phyloP scores from a whole-genome alignment of 2,113 vertebrate species.

The Vimba vimba region DNA sequence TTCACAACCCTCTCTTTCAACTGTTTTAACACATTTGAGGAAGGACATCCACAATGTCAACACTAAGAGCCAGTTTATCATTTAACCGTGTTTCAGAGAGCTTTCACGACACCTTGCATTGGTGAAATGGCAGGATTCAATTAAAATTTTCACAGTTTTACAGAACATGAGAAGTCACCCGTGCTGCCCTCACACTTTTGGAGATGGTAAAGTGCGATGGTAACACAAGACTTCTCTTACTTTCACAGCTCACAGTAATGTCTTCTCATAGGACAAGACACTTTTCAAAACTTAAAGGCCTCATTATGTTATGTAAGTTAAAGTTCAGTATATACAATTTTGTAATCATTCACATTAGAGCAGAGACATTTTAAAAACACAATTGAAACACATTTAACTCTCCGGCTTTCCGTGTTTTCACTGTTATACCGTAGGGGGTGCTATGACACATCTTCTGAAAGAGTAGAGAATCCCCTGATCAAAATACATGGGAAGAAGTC shows the following conservation, averaged over 20 bases:
- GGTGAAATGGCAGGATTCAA: neutral
- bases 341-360: neutral
- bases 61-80: neutral
- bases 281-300: conserved; percentile 1
- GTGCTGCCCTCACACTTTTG: neutral
- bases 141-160: neutral
- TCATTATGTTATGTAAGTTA: neutral
- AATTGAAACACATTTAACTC: no score
- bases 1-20: neutral
- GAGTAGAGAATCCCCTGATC: no score
- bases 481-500: no score
- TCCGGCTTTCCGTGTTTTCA: no score
- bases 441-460: no score
- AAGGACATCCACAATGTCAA: conserved; percentile 17
- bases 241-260: neutral
- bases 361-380: neutral
- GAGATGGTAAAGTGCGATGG: conserved; percentile 1
- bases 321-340: neutral
- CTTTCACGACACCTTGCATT: neutral
- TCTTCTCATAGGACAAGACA: neutral
- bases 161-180: conserved; percentile 15
- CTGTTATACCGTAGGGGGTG: no score
- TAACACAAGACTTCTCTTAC: neutral
- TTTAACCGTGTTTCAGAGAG: neutral
- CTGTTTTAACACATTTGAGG: neutral